phyloP scores from a whole-genome alignment of 2,113 vertebrate species.

The Clarias gariepinus region DNA sequence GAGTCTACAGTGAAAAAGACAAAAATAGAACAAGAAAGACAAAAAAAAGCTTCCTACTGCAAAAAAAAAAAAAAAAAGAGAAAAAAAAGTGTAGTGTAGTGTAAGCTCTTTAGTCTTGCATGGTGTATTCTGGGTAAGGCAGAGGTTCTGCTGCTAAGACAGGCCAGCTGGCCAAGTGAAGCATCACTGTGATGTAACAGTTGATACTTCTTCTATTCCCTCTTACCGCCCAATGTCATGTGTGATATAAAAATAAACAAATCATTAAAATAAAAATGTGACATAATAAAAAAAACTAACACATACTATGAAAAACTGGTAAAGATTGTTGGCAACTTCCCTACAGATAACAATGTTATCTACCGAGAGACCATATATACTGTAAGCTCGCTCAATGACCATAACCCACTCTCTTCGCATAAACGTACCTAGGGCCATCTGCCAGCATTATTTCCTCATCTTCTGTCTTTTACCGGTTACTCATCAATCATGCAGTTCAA shows the following conservation, averaged over 20 bases:
- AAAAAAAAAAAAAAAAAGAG: constrained; percentile 48
- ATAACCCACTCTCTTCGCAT: background rate
- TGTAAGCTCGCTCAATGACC: background rate
- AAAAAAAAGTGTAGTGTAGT: constrained; percentile 51
- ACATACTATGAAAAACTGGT: no score
- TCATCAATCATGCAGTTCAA: constrained; percentile 40
- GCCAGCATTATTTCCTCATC: constrained; percentile 33
- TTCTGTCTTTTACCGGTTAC: constrained; percentile 41
- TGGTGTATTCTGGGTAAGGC: constrained; percentile 31
- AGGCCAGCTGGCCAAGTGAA: constrained; percentile 64
- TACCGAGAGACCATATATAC: background rate
- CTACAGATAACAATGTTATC: background rate
- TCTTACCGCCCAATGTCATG: constrained; percentile 75
- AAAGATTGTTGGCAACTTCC: background rate
- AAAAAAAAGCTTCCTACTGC: constrained; percentile 48
- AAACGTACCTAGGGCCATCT: constrained; percentile 19
- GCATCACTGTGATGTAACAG: constrained; percentile 54
- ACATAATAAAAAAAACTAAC: no score
- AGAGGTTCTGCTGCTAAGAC: constrained; percentile 47
- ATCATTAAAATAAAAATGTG: constrained; percentile 70
- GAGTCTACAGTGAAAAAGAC: constrained; percentile 43
- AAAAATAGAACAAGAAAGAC: constrained; percentile 45
- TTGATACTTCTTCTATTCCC: constrained; percentile 70
- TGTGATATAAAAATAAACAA: constrained; percentile 72
- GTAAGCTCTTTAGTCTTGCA: constrained; percentile 65